A percentile compares a stretch with the other conserved stretches of the same genome.
phyloP scores from a whole-genome alignment of 2,797 vertebrate species.

The Danionella dracula region DNA sequence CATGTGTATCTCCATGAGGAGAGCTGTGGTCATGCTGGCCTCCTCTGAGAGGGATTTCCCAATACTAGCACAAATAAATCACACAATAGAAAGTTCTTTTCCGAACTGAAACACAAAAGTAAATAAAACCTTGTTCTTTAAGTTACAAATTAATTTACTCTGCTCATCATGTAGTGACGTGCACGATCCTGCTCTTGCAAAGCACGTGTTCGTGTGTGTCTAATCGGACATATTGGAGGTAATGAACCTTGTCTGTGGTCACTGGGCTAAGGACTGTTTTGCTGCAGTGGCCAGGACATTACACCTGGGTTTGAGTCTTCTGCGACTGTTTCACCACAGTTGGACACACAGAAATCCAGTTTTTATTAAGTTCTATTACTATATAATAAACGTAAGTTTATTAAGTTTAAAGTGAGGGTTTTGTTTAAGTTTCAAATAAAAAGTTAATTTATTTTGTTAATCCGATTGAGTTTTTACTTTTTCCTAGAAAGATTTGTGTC shows the following conservation, averaged over 20 bases:
- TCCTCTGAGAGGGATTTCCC: constrained; percentile 11
- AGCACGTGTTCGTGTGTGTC: not conserved
- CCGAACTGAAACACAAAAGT: constrained; percentile 12
- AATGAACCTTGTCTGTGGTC: constrained; percentile 20
- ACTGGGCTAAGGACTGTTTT: constrained; percentile 15
- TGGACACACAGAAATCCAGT: constrained; percentile 6
- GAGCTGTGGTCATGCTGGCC: constrained; percentile 1
- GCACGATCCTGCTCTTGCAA: not conserved
- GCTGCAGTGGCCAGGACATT: constrained; percentile 5
- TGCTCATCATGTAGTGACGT: not conserved
- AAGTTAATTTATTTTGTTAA: too few relatives aligned
- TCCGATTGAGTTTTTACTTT: too few relatives aligned
- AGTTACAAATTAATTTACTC: not conserved
- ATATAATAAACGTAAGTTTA: not conserved
- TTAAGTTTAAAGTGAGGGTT: not conserved
- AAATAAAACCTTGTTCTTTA: constrained; percentile 5
- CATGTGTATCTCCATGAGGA: constrained; percentile 12
- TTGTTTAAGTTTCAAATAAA: not conserved
- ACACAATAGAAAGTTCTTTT: constrained; percentile 8
- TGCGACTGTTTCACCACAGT: constrained; percentile 22
- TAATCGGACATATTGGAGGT: constrained; percentile 6
- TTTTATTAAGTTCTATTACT: constrained; percentile 9
- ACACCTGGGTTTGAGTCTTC: constrained; percentile 26
- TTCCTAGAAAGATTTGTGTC: too few relatives aligned
- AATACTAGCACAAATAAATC: constrained; percentile 10